Evolutionary conservation across 2,888 invertebrate genomes (phyloP), one percentile per base, ranked within the genome.

Genomic region (Drosophila subquinaria): DNA sequence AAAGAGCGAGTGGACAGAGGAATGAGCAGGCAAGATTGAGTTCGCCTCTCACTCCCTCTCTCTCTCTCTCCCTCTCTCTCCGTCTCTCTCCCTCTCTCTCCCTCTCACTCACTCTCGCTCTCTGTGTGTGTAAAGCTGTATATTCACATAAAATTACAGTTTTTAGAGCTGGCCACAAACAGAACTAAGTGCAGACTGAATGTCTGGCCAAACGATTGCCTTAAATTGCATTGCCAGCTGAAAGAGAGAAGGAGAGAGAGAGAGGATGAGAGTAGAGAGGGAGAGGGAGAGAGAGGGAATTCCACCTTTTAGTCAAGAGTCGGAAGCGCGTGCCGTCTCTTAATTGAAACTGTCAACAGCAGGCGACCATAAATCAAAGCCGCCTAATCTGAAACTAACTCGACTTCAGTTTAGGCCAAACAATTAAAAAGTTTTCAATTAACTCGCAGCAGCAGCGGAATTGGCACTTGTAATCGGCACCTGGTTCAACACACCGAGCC

Each of bases 391-490:
- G 48, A 27, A 79, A 81, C 75, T 79, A 73, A 81, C 67, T 63
- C 73, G 50, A 66, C 75, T 88, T 72, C 68, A 80, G 69, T 81
- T 74, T 64, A 59, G 81, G 61, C 71, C 56, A 69, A 73, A 82
- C 88, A 88, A 88, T 86, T 88, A 83, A 83, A 89, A 89, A 88
- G 70, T 88, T 88, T 88, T 84, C 89, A 89, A 88, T 88, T 88
- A 88, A 86, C 79, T 82, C 52, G 66, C 69, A 62, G 70, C 57
- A 53, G 38, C 66, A 68, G n/a, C 33, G 23, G 73, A 88, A 88
- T 88, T 88, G 86, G 77, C 84, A 76, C 88, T 84, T 88, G 85
- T 82, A 87, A 85, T 82, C 88, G 82, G 85, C 87, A 87, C 88
- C 87, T 87, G 87, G 89, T 89, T 82, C 81, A 87, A 87, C 87